Percentiles rank a stretch among this genome's conserved stretches.
Conservation (phyloP, 2,888 invertebrate species). For the Cordylochernes scorpioides region DNA sequence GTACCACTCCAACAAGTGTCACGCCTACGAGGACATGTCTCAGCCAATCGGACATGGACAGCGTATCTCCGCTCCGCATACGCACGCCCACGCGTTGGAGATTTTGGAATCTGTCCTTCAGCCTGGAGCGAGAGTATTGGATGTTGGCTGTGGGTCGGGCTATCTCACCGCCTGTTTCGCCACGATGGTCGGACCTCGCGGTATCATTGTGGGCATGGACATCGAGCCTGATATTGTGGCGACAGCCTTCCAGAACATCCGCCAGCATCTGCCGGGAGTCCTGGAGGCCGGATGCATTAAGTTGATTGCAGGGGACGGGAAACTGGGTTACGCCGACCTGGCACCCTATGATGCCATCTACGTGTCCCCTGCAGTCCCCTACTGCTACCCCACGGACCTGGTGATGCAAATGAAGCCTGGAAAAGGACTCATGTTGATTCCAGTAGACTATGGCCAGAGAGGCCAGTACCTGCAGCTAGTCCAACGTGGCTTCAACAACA, state of each 20-base stretch:
- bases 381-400: too few species aligned
- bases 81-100: constrained; percentile 2
- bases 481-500: too few species aligned
- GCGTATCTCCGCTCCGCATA: constrained; percentile 2
- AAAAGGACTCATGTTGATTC: too few species aligned
- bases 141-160: constrained; percentile 78
- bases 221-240: constrained; percentile 57
- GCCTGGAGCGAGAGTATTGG: constrained; percentile 53
- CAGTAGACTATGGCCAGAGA: too few species aligned
- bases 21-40: constrained; percentile 1
- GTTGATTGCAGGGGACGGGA: constrained; percentile 61
- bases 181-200: constrained; percentile 40
- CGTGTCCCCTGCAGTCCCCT: constrained; percentile 66
- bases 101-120: too few species aligned
- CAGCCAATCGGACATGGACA: constrained; percentile 1
- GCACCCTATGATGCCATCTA: constrained; percentile 81
- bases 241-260: constrained; percentile 44
- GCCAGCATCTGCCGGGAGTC: constrained; percentile 38
- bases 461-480: too few species aligned
- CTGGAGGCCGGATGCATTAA: constrained; percentile 37
- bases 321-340: constrained; percentile 40
- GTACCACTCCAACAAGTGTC: constrained; percentile 2
- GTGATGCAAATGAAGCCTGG: too few species aligned
- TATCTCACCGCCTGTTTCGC: constrained; percentile 75
- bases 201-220: constrained; percentile 53